phyloP scores from a whole-genome alignment of 2,888 invertebrate genomes.

The Limnephilus rhombicus region DNA sequence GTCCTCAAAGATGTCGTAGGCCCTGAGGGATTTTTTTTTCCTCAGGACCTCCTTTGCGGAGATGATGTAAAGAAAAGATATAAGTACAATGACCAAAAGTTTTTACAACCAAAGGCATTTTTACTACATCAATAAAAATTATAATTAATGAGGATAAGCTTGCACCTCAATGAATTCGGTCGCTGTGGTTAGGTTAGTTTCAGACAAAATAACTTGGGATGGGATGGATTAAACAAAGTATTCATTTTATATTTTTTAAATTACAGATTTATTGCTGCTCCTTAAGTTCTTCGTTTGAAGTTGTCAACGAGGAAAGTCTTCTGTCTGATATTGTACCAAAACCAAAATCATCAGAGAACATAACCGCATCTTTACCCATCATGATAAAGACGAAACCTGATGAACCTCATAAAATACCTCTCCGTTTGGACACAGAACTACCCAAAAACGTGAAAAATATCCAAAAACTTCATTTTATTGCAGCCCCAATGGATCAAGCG shows the following conservation, averaged over 20 bases:
- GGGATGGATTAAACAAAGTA: neutral
- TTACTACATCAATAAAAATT: too few species aligned
- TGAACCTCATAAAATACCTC: constrained; percentile 36
- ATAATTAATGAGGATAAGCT: too few species aligned
- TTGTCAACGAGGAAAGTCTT: constrained; percentile 55
- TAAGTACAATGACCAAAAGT: too few species aligned
- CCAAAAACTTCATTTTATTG: constrained; percentile 45
- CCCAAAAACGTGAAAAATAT: constrained; percentile 59
- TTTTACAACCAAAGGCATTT: too few species aligned
- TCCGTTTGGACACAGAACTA: constrained; percentile 44
- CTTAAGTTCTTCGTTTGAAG: constrained; percentile 38
- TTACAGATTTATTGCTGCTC: constrained; percentile 62
- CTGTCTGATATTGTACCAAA: constrained; percentile 50
- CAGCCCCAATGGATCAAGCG: constrained; percentile 46
- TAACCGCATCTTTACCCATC: constrained; percentile 17
- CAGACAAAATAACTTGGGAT: too few species aligned
- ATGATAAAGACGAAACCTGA: constrained; percentile 48
- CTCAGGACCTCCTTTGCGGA: too few species aligned
- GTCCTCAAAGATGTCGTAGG: too few species aligned
- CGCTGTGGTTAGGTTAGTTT: too few species aligned
- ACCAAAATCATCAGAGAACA: constrained; percentile 46
- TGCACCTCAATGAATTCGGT: too few species aligned
- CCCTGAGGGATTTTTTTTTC: too few species aligned
- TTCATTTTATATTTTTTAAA: constrained; percentile 19
- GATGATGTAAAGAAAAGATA: too few species aligned